Percentiles rank a stretch among this genome's conserved stretches.
Evolutionary conservation across 2,888 invertebrate genomes (phyloP).

Genomic region (Rotaria macrura): DNA sequence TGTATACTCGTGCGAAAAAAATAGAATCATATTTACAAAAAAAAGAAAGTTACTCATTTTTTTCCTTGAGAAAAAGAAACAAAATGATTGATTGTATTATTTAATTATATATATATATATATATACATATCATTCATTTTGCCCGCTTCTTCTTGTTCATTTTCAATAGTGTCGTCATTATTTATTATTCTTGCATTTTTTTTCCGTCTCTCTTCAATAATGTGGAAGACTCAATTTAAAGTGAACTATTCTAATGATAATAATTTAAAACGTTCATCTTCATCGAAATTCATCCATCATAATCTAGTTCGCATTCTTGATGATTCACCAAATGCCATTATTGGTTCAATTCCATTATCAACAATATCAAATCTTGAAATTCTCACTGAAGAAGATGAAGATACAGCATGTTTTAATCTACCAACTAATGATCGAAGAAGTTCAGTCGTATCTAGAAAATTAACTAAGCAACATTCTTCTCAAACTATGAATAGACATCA

Average conservation of each 20-base stretch:
- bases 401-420: not conserved
- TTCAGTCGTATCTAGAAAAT: not conserved
- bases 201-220: not conserved
- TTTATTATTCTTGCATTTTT: not conserved
- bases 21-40: not conserved
- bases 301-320: not conserved
- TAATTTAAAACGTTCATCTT: not conserved
- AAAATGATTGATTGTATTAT: not conserved
- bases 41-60: not conserved
- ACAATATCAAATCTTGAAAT: not conserved
- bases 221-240: not conserved
- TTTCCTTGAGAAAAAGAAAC: not conserved
- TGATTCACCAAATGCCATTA: not conserved
- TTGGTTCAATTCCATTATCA: not conserved
- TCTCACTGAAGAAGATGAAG: not conserved
- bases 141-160: not conserved
- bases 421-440: not conserved
- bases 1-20: not conserved
- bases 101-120: not conserved
- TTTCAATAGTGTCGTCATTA: not conserved
- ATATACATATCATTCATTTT: too few species aligned
- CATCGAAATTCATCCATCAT: not conserved
- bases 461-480: not conserved
- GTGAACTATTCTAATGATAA: not conserved
- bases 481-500: not conserved